Evolutionary conservation across 2,888 invertebrate species (phyloP), one percentile per base, ranked within the genome.

Genomic region (Thumatha senex): DNA sequence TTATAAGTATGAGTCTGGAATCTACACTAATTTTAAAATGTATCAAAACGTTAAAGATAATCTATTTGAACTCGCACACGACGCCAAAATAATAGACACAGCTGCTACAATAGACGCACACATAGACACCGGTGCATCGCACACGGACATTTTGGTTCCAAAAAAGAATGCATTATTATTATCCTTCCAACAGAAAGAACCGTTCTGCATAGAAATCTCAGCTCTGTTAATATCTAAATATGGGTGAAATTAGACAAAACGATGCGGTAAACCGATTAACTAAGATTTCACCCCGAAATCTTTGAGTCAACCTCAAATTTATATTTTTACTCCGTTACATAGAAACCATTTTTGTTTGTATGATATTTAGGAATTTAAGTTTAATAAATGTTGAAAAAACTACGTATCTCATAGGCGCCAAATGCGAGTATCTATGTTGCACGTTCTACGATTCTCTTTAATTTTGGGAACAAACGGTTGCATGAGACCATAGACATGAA

Each of bases 391-490:
- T 80, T 74, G 70, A 77, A 80, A 87, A 86, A 86, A 74, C 75
- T 78, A 74, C 80, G 81, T 84, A 84, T 86, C 86, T 84, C 71
- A 74, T 80, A 84, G 88, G 89, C 89, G 89, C 88, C 89, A 87
- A 89, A 88, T 84, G 86, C 84, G 18, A 24, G 18, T 24, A 24
- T 24, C 18, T 24, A 80, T 75, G 84, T 74, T 84, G 85, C 84
- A 84, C 74, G 81, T 74, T 78, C 77, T 78, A 76, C 73, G 72
- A 76, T 67, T 82, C 74, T 75, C 72, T 72, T 70, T 74, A 82
- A 79, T 79, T 81, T 77, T 70, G 74, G 79, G 67, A 69, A 66
- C 64, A 57, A 76, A 70, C 76, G 72, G 50, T 53, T 48, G 62
- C 57, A 62, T 61, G 66, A 67, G 67, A 64, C 62, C 60, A 40